Evolutionary conservation across 2,113 vertebrate species (phyloP).

Genomic region (Talpa occidentalis): DNA sequence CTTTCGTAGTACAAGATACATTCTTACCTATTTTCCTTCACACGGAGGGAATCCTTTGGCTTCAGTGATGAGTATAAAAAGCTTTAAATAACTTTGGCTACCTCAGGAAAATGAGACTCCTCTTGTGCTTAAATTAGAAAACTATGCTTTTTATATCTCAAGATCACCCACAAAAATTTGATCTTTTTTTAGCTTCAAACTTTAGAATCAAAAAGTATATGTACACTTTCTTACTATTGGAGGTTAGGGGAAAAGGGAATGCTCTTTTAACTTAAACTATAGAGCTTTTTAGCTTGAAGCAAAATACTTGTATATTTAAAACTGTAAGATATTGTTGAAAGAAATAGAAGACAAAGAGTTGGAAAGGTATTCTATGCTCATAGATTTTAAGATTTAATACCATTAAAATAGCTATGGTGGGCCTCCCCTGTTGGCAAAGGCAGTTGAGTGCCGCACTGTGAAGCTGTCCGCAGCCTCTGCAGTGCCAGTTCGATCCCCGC

Average conservation of each 20-base stretch:
- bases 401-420: too few relatives aligned
- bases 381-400: too few relatives aligned
- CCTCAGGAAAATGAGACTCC: conserved; percentile 52
- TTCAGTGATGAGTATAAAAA: conserved; percentile 55
- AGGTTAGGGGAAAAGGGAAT: background rate
- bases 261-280: background rate
- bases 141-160: conserved; percentile 53
- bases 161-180: conserved; percentile 58
- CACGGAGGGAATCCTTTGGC: conserved; percentile 49
- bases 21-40: conserved; percentile 64
- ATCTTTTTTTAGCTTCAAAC: background rate
- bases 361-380: too few relatives aligned
- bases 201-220: conserved; percentile 3
- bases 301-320: too few relatives aligned
- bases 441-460: too few relatives aligned
- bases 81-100: conserved; percentile 73
- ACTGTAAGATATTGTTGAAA: too few relatives aligned
- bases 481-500: too few relatives aligned
- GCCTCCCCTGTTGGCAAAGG: too few relatives aligned
- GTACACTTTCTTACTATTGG: background rate
- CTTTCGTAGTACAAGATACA: conserved; percentile 42
- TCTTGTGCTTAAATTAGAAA: conserved; percentile 70
- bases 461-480: too few relatives aligned
- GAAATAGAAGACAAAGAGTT: too few relatives aligned
- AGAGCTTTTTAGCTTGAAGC: too few relatives aligned